phyloP scores from a whole-genome alignment of 2,113 vertebrate genomes.

The Phyllopteryx taeniolatus region DNA sequence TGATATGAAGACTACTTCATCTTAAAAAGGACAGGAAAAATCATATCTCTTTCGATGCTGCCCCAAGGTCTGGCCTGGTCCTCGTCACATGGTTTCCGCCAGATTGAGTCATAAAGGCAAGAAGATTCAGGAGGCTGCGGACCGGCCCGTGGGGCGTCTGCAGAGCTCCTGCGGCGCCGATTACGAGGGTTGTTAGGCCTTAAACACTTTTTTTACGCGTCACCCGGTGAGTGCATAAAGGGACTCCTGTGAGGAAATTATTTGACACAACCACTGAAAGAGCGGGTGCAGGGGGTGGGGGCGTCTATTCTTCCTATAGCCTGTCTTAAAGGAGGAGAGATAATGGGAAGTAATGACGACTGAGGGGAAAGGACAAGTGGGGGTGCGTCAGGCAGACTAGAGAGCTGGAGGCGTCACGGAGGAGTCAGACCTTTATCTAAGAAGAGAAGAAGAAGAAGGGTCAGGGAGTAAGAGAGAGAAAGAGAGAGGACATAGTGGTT shows the following conservation, averaged over 20 bases:
- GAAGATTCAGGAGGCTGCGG: constrained; percentile 33
- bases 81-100: constrained; percentile 18
- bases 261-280: constrained; percentile 46
- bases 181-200: constrained; percentile 55
- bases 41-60: constrained; percentile 50
- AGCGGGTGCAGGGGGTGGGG: constrained; percentile 4
- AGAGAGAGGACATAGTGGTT: constrained; percentile 44
- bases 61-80: constrained; percentile 33
- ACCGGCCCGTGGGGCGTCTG: constrained; percentile 21
- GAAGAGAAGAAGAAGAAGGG: constrained; percentile 24
- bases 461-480: constrained; percentile 39
- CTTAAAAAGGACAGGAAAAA: constrained; percentile 22
- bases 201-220: constrained; percentile 53
- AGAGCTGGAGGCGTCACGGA: constrained; percentile 64
- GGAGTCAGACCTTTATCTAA: constrained; percentile 75
- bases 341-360: constrained; percentile 61
- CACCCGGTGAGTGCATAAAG: constrained; percentile 36
- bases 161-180: constrained; percentile 45
- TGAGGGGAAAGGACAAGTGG: constrained; percentile 56
- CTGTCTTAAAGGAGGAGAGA: constrained; percentile 52
- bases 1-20: neutral
- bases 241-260: constrained; percentile 42
- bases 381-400: constrained; percentile 48
- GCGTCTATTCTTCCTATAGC: constrained; percentile 42
- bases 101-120: constrained; percentile 49